Conservation (phyloP, 2,797 vertebrate species). For the Artibeus jamaicensis region DNA sequence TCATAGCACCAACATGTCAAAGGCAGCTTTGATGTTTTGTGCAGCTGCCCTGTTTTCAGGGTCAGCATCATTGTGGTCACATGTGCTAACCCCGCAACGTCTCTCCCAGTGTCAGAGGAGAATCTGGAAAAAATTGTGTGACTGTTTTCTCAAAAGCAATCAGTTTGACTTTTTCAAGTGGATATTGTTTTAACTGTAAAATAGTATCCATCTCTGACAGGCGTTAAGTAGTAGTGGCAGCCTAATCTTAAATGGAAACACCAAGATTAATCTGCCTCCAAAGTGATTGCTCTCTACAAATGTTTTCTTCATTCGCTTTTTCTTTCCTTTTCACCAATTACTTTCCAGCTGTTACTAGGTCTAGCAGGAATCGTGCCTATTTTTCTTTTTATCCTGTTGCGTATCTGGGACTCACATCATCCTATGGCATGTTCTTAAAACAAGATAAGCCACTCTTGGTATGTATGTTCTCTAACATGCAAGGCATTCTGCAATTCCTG, state of each 20-base stretch:
- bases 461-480: background rate
- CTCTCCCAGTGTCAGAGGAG: background rate
- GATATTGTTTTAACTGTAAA: slow-evolving; percentile 45
- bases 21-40: slow-evolving; percentile 45
- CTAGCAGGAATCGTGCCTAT: background rate
- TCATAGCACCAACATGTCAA: background rate
- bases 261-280: background rate
- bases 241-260: slow-evolving; percentile 27
- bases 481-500: background rate
- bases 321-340: background rate
- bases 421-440: background rate
- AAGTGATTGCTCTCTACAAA: background rate
- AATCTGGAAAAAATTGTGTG: slow-evolving; percentile 26
- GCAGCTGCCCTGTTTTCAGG: slow-evolving; percentile 17
- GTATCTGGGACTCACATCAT: background rate
- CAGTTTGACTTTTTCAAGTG: slow-evolving; percentile 16
- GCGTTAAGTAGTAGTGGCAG: background rate
- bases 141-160: slow-evolving; percentile 9
- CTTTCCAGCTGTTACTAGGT: background rate
- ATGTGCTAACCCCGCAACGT: background rate
- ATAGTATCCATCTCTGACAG: background rate
- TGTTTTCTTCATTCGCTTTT: slow-evolving; percentile 30
- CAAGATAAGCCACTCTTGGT: background rate
- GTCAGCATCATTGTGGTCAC: background rate
- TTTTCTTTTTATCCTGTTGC: background rate